Evolutionary conservation across 2,113 vertebrate species (phyloP).

Genomic region (Nyctibius bracteatus): DNA sequence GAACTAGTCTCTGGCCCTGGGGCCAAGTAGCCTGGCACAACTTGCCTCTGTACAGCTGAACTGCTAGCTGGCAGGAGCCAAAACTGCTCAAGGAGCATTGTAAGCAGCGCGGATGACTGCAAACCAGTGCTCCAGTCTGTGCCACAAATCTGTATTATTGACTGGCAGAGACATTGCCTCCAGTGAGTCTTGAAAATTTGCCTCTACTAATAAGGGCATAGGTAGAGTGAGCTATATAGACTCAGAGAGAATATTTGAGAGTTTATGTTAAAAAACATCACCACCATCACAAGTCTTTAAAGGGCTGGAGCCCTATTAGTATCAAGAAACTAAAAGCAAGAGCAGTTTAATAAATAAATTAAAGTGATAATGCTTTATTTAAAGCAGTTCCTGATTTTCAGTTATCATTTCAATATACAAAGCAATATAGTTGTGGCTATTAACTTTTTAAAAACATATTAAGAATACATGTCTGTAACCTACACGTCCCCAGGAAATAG

Average conservation of each 20-base stretch:
- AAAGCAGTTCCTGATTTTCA: not conserved
- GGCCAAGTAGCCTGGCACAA: not conserved
- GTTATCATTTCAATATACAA: not conserved
- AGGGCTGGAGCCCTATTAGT: not conserved
- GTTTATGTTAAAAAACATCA: not conserved
- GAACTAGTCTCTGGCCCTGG: not conserved
- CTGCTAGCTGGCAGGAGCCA: not conserved
- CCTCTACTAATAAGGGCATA: rapidly evolving
- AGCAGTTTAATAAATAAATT: not conserved
- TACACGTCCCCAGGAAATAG: not conserved
- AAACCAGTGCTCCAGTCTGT: not conserved
- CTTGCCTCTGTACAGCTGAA: not conserved
- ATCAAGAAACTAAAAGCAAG: not conserved
- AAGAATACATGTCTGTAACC: not conserved
- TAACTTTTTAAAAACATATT: not conserved
- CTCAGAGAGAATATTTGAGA: not conserved
- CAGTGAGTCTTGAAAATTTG: not conserved
- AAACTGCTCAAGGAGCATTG: not conserved
- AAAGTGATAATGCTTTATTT: not conserved
- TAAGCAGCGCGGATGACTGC: not conserved
- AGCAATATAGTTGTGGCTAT: not conserved
- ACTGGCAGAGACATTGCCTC: not conserved
- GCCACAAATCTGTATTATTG: not conserved
- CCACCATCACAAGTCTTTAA: not conserved
- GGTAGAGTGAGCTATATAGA: not conserved